Percentiles rank a stretch among this genome's conserved stretches.
phyloP scores from a whole-genome alignment of 2,797 vertebrate genomes.

The Picus viridis region DNA sequence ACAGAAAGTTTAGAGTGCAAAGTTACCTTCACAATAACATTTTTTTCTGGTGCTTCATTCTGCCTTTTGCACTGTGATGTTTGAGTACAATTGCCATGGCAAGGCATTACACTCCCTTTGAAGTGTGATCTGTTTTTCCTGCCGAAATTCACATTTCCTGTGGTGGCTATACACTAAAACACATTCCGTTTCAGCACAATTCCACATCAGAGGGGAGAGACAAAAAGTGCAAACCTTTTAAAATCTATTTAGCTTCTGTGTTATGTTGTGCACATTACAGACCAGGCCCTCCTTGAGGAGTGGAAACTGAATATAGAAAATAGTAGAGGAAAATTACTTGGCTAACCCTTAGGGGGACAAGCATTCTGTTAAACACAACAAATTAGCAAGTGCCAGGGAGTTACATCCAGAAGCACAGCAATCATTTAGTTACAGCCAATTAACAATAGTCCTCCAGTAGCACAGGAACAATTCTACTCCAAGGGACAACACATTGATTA shows the following conservation, averaged over 20 bases:
- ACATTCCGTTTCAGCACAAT: constrained; percentile 68
- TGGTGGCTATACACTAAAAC: constrained; percentile 49
- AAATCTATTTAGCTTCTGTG: constrained; percentile 65
- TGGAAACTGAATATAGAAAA: constrained; percentile 59
- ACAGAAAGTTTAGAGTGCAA: background rate
- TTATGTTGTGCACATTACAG: constrained; percentile 57
- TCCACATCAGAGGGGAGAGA: constrained; percentile 56
- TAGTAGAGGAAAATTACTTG: constrained; percentile 60
- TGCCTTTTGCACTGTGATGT: constrained; percentile 8
- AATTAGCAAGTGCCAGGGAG: constrained; percentile 71
- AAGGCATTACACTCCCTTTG: constrained; percentile 57
- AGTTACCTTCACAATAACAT: background rate
- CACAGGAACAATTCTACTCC: constrained; percentile 63
- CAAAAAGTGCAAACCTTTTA: constrained; percentile 62
- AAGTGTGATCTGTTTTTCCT: constrained; percentile 64
- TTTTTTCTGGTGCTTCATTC: constrained; percentile 16
- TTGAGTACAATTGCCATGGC: constrained; percentile 5
- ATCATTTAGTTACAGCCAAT: constrained; percentile 80
- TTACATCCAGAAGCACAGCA: constrained; percentile 74
- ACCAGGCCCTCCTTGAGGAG: constrained; percentile 54
- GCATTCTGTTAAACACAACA: constrained; percentile 74
- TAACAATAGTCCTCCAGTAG: constrained; percentile 76
- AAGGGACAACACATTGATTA: constrained; percentile 80
- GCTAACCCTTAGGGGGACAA: constrained; percentile 62
- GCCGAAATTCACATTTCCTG: constrained; percentile 57